Evolutionary conservation across 2,113 vertebrate species (phyloP), one percentile per base, ranked within the genome.

Genomic region (Terrapene triunguis): DNA sequence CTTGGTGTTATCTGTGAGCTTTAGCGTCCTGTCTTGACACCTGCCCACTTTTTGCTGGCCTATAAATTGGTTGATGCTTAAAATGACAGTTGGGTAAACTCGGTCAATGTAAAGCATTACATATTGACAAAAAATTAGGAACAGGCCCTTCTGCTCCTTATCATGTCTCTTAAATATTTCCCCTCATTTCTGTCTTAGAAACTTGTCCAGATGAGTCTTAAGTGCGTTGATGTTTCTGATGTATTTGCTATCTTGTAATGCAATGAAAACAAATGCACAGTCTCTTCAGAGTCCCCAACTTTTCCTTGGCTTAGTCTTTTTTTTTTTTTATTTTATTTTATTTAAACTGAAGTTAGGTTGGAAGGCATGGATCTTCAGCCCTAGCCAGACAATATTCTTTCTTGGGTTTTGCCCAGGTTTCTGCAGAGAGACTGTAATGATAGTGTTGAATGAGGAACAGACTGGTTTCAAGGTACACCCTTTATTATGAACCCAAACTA

Each of bases 371-470:
- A 94, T 97, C 97, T 97, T 96, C 92, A 74, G 97, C 89, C 92
- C 94, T 96, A 95, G 96, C 59, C 96, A 93, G 94, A 96, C 96
- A 95, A 93, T 79, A 87, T 94, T 91, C 92, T 88, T 91, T 82
- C 91, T 97, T 83, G 97, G 96, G 87, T 62, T 65, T 72, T 93
- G 83, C 96, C 95, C 96, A 97, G 94, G 92, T 74, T 96, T 95
- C 88, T 93, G 94, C 96, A 97, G 97, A 97, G 96, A 95, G 92
- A 89, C 90, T 97, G 96, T 97, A 94, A 96, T 96, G 91, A 90
- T 35, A 69, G 80, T 95, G 85, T 86, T 96, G 96, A 85, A 65
- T 88, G 89, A 84, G 94, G 97, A 97, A 96, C 97, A 97, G 96
- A 96, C 97, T 65, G 59, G 59, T 65, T 65, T 65, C 13, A 65